These are phyloP conservation scores for Polia nebulosa DNA, from an alignment of 2,888 invertebrate genomes.

Conservation along the genomic window DNA sequence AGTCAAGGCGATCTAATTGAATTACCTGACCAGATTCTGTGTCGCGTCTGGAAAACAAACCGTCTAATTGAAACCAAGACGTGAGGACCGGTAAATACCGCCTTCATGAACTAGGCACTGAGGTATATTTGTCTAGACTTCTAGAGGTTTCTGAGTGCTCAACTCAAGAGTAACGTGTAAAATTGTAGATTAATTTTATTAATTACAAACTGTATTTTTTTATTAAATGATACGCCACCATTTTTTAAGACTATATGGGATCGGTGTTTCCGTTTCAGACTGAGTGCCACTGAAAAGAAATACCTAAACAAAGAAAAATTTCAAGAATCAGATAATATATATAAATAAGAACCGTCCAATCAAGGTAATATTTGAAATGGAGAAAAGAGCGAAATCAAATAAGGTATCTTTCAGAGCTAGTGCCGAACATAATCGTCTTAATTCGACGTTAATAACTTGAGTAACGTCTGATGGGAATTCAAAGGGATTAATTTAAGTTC, in stretches of 20 bases:
- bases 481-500: conserved; percentile 46
- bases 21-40: conserved; percentile 80
- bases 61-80: conserved; percentile 49
- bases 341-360: not conserved
- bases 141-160: not conserved
- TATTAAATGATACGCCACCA: not conserved
- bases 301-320: not conserved
- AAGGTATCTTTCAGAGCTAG: conserved; percentile 1
- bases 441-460: conserved; percentile 45
- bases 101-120: not conserved
- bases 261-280: not conserved
- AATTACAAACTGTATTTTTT: not conserved
- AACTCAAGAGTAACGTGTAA: not conserved
- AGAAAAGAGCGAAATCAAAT: conserved; percentile 24
- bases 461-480: conserved; percentile 32
- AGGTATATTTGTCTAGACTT: not conserved
- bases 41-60: conserved; percentile 67
- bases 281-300: not conserved
- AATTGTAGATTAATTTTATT: not conserved
- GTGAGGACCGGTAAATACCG: conserved; percentile 23
- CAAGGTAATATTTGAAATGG: not conserved
- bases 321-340: conserved; percentile 1
- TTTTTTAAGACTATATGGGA: not conserved
- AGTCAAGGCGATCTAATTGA: conserved; percentile 80
- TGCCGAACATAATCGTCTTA: conserved; percentile 42